Evolutionary conservation across 2,797 vertebrate genomes (phyloP).

Genomic region (Neosilurus hyrtlii): DNA sequence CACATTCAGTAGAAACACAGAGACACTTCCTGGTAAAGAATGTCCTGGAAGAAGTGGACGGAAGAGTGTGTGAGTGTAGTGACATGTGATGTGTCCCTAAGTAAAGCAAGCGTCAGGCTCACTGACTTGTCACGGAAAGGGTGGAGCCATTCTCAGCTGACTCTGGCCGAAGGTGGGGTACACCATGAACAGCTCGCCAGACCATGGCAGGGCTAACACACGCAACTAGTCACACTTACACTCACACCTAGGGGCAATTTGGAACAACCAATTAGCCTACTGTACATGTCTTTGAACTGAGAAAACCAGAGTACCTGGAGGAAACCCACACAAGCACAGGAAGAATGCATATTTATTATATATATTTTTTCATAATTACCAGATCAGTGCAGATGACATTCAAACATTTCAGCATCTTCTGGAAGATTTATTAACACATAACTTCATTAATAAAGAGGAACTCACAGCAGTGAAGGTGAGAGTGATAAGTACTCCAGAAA

Average conservation of each 20-base stretch:
- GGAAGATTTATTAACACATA: background rate
- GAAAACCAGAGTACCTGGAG: no score
- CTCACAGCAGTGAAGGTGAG: conserved; percentile 83
- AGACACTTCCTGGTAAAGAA: background rate
- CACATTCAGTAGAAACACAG: background rate
- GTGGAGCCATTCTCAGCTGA: no score
- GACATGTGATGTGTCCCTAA: background rate
- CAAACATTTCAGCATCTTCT: background rate
- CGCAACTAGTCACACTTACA: no score
- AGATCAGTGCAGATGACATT: background rate
- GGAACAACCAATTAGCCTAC: no score
- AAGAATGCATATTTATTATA: background rate
- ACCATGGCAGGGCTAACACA: no score
- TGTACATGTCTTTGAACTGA: no score
- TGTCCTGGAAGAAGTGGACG: background rate
- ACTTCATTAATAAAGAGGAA: conserved; percentile 51
- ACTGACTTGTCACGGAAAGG: no score
- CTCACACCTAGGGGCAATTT: no score
- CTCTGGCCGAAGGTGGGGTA: no score
- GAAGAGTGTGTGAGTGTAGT: background rate
- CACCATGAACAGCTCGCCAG: no score
- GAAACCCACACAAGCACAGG: no score
- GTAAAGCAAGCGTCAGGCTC: no score
- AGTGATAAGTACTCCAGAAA: conserved; percentile 88
- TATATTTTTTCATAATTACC: background rate